Evolutionary conservation across 2,888 invertebrate species (phyloP), one percentile per base, ranked within the genome.

Genomic region (Gryllus longicercus): DNA sequence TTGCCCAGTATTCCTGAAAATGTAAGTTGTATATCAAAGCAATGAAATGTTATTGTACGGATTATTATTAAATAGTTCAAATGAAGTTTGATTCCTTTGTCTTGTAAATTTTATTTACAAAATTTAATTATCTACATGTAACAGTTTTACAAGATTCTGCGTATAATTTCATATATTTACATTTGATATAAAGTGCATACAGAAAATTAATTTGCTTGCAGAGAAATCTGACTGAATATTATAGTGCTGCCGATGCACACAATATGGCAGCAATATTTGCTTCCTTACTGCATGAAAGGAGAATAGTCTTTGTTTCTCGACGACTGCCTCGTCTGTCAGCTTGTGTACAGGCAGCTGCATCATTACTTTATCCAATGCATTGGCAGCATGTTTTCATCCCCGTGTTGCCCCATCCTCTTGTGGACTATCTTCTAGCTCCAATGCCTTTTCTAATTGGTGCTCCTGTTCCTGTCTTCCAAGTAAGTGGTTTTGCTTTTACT

Each of bases 311-410:
- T 84, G 96, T 95, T 12, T 98, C 98, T 1, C 92, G 93, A 82
- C 95, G 95, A 85, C 89, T 98, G 82, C 95, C 96, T 83, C 91
- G 96, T 81, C 89, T 99, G 78, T 97, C 97, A 78, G 96, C 98
- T 0, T 95, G 96, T 85, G 95, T 96, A 50, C 97, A 98, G 87
- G 98, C 98, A 18, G 96, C 97, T 23, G 96, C 97, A 86, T 93
- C 95, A 82, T 93, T 99, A 77, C 92, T 99, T 75, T 98, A 97
- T 88, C 99, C 99, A 1, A 98, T 99, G 97, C 94, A 94, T 84
- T 99, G 99, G 99, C 98, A 99, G 88, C 98, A 98, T 85, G 96
- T 99, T 86, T 99, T 96, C 87, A 98, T 99, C 88, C 98, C 98
- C 79, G 94, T 99, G 84, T 88, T 98, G 85, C 98, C 98, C 38